phyloP scores from a whole-genome alignment of 2,797 vertebrate species.

The Eulemur albifrons region DNA sequence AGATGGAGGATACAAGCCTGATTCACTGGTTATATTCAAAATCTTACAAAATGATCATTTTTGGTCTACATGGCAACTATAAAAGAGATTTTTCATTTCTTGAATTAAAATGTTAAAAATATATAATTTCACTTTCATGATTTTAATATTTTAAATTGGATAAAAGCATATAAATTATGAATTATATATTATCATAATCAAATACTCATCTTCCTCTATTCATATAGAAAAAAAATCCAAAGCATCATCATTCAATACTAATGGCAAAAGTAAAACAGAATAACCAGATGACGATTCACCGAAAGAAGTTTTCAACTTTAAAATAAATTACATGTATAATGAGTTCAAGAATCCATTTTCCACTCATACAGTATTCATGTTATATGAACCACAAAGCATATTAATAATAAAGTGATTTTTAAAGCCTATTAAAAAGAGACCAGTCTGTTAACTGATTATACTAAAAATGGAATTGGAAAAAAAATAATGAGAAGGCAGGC shows the following conservation, averaged over 20 bases:
- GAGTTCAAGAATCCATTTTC: constrained; percentile 52
- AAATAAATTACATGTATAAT: constrained; percentile 57
- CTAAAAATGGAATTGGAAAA: constrained; percentile 5
- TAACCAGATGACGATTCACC: not conserved
- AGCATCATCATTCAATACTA: not conserved
- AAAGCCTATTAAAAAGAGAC: constrained; percentile 39
- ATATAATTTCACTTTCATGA: not conserved
- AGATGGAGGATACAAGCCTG: not conserved
- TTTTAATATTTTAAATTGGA: constrained; percentile 33
- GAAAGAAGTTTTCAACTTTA: constrained; percentile 35
- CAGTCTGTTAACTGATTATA: constrained; percentile 28
- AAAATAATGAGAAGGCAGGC: constrained; percentile 26
- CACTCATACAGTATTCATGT: constrained; percentile 38
- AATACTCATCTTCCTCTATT: constrained; percentile 38
- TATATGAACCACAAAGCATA: constrained; percentile 30
- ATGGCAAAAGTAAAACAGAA: constrained; percentile 38
- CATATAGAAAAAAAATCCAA: not conserved
- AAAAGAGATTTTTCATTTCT: not conserved
- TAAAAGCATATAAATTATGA: constrained; percentile 30
- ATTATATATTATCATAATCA: not conserved
- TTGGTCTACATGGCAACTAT: not conserved
- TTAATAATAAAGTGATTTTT: constrained; percentile 55
- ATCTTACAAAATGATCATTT: not conserved
- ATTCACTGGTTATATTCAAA: not conserved
- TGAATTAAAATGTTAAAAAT: constrained; percentile 23